Conservation (phyloP, 2,888 invertebrate species). For the Oeneis ivallda region DNA sequence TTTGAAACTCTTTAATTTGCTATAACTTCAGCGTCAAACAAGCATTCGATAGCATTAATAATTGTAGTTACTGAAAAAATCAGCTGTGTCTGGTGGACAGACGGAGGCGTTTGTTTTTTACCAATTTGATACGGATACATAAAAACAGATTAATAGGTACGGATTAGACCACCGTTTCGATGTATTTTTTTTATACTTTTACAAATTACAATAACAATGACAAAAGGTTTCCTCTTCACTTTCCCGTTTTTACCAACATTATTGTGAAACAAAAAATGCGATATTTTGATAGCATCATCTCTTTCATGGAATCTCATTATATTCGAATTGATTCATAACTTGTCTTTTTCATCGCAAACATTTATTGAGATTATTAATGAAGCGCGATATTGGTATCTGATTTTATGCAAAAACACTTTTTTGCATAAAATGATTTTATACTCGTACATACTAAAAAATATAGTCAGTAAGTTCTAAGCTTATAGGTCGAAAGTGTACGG, state of each 20-base stretch:
- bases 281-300: constrained; percentile 10
- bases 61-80: no score
- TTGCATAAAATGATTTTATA: no score
- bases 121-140: no score
- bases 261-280: constrained; percentile 11
- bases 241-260: constrained; percentile 18
- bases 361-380: constrained; percentile 13
- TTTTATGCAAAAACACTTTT: background rate
- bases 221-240: constrained; percentile 11
- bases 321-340: constrained; percentile 5
- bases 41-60: no score
- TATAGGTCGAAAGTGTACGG: no score
- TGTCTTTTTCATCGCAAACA: background rate
- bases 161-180: constrained; percentile 39
- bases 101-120: no score
- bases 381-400: constrained; percentile 4
- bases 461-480: no score
- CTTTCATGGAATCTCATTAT: constrained; percentile 19
- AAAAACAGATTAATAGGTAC: constrained; percentile 41
- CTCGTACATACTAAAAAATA: no score
- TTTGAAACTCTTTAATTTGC: no score
- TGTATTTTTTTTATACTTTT: constrained; percentile 34
- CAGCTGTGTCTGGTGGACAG: no score
- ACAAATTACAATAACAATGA: constrained; percentile 23
- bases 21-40: no score